Evolutionary conservation across 2,888 invertebrate genomes (phyloP).

Genomic region (Diarsia brunnea): DNA sequence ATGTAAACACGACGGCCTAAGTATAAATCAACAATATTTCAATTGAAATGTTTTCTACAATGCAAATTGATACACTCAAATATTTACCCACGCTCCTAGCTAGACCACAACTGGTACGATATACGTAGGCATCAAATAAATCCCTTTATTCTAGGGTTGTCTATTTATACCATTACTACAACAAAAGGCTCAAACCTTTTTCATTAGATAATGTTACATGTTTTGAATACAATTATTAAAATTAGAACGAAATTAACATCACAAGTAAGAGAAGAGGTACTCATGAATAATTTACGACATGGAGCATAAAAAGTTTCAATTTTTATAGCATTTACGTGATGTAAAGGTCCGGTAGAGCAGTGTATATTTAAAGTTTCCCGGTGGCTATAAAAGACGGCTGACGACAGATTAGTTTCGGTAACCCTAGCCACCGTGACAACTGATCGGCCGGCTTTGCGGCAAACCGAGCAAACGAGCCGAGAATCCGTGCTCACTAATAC

Average conservation of each 20-base stretch:
- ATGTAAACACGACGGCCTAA: conserved; percentile 59
- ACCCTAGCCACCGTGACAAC: conserved; percentile 79
- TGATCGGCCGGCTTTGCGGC: conserved; percentile 85
- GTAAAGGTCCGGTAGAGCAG: conserved; percentile 54
- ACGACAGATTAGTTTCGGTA: conserved; percentile 65
- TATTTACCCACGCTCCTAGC: conserved; percentile 71
- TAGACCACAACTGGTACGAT: conserved; percentile 66
- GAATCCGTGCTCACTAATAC: conserved; percentile 83
- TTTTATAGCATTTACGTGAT: conserved; percentile 71
- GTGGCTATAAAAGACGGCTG: conserved; percentile 56
- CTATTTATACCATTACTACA: conserved; percentile 32
- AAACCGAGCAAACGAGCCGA: conserved; percentile 83
- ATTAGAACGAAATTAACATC: conserved; percentile 81
- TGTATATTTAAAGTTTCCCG: conserved; percentile 56
- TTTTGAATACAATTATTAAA: conserved; percentile 81
- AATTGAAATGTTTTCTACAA: conserved; percentile 68
- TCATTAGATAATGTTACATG: conserved; percentile 75
- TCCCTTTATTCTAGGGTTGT: conserved; percentile 53
- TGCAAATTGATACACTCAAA: conserved; percentile 71
- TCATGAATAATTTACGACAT: conserved; percentile 78
- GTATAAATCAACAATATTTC: conserved; percentile 65
- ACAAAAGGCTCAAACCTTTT: conserved; percentile 59
- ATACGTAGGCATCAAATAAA: conserved; percentile 59
- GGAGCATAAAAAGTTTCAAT: conserved; percentile 71
- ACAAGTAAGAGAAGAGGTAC: conserved; percentile 73